A percentile compares a stretch with the other conserved stretches of the same genome.
Evolutionary conservation across 2,888 invertebrate species (phyloP).

Genomic region (Ptycholaimellus sp.): DNA sequence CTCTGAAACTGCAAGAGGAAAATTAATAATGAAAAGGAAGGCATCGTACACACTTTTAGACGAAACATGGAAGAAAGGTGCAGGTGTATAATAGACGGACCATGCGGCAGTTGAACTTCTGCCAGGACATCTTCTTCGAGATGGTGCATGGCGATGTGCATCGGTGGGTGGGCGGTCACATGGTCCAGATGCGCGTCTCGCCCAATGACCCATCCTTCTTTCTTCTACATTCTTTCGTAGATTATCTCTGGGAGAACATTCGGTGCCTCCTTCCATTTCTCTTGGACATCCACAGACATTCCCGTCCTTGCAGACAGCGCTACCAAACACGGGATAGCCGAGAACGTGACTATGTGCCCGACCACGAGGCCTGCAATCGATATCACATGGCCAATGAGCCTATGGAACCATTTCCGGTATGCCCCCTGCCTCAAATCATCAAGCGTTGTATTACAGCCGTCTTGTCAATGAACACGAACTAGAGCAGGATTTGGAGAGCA

Average conservation of each 20-base stretch:
- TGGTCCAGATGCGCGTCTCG: conserved; percentile 13
- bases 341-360: conserved; percentile 3
- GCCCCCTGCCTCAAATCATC: too few species aligned
- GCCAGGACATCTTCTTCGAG: conserved; percentile 15
- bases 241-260: conserved; percentile 17
- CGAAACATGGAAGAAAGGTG: too few species aligned
- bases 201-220: conserved; percentile 21
- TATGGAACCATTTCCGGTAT: conserved; percentile 5
- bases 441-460: too few species aligned
- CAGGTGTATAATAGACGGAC: too few species aligned
- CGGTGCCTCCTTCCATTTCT: too few species aligned
- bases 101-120: conserved; percentile 6
- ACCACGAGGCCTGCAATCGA: conserved; percentile 2
- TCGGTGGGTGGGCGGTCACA: conserved; percentile 15
- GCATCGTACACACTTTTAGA: too few species aligned
- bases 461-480: too few species aligned
- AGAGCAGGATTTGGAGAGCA: too few species aligned
- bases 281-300: too few species aligned
- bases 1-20: too few species aligned
- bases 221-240: conserved; percentile 18
- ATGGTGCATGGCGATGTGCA: conserved; percentile 15
- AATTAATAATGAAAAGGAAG: too few species aligned
- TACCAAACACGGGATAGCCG: neutral
- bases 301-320: conserved; percentile 3
- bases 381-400: neutral